Percentiles rank a stretch among this genome's conserved stretches.
These are phyloP conservation scores for Galemys pyrenaicus DNA, from an alignment of 2,113 vertebrate species.

Conservation along the genomic window DNA sequence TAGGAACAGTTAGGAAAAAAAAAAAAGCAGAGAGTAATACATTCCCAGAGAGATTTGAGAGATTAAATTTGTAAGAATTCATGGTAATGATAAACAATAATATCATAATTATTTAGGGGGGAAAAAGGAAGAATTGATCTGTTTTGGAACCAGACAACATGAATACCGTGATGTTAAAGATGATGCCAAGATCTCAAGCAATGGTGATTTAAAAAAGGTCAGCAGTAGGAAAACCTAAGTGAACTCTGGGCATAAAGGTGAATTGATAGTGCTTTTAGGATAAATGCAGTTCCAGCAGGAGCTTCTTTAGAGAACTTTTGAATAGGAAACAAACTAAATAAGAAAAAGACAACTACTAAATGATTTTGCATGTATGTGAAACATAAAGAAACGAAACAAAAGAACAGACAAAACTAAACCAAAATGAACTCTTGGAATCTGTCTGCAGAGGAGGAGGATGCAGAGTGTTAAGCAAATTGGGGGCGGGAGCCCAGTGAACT, in stretches of 20 bases:
- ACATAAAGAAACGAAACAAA: no score
- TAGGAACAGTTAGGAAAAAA: not conserved
- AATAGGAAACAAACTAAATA: not conserved
- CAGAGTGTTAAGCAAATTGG: no score
- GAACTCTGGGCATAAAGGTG: not conserved
- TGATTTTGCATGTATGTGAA: no score
- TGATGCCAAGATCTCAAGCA: not conserved
- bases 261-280: not conserved
- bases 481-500: no score
- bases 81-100: not conserved
- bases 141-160: not conserved
- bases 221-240: not conserved
- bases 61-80: not conserved
- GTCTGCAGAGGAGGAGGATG: no score
- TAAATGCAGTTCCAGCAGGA: not conserved
- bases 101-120: not conserved
- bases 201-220: not conserved
- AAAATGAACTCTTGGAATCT: no score
- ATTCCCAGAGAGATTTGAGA: not conserved
- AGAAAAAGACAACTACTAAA: no score
- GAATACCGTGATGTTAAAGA: not conserved
- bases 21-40: not conserved
- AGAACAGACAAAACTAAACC: no score
- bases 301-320: not conserved
- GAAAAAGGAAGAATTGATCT: not conserved